Conservation (phyloP, 1,140 invertebrate species). For the Pissodes strobi region DNA sequence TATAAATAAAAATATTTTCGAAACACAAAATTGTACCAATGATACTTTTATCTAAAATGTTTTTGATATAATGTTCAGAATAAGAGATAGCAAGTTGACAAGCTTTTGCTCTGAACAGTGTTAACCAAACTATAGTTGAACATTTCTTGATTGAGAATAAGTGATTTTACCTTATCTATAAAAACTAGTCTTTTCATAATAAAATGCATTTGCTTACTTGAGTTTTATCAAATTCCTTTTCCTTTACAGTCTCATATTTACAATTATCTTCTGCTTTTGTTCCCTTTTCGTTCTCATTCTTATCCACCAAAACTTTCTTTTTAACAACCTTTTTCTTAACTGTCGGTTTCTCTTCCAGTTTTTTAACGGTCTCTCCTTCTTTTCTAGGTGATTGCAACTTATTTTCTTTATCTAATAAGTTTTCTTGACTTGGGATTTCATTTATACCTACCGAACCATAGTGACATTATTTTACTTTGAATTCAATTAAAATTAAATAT, state of each 20-base stretch:
- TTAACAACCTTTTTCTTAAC: conserved; percentile 47
- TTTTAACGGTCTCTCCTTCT: conserved; percentile 39
- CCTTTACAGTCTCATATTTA: conserved; percentile 40
- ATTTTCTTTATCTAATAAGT: conserved; percentile 51
- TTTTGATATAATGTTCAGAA: too few relatives aligned
- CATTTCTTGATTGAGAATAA: too few relatives aligned
- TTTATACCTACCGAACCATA: conserved; percentile 38
- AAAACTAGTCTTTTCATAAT: too few relatives aligned
- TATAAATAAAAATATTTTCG: too few relatives aligned
- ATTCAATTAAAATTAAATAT: neutral
- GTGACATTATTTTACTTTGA: neutral
- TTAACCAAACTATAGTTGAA: too few relatives aligned
- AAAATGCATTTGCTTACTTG: too few relatives aligned
- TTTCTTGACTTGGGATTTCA: conserved; percentile 52
- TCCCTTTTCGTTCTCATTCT: conserved; percentile 53
- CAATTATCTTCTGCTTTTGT: conserved; percentile 50
- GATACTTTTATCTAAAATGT: too few relatives aligned
- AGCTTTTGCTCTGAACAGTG: too few relatives aligned
- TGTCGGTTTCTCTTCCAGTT: conserved; percentile 41
- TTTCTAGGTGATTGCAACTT: conserved; percentile 50
- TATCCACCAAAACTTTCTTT: conserved; percentile 52
- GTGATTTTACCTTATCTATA: too few relatives aligned
- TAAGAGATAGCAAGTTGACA: too few relatives aligned
- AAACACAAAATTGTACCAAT: too few relatives aligned
- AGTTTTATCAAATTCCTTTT: conserved; percentile 20